A percentile compares a stretch with the other conserved stretches of the same genome.
phyloP scores from a whole-genome alignment of 2,888 invertebrate species.

The Campaea margaritaria region DNA sequence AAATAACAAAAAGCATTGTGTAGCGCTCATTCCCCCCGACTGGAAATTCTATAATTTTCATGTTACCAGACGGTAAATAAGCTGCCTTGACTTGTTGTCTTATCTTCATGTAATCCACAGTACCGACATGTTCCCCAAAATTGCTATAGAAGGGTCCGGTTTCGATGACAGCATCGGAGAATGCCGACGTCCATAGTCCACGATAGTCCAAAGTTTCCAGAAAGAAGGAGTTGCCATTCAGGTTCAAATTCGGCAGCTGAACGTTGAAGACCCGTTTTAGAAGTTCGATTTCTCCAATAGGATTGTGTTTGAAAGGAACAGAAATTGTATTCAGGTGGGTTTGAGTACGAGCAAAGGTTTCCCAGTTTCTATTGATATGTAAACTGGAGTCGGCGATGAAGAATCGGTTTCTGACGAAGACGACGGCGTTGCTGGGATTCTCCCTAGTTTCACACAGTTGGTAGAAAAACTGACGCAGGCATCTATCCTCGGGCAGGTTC shows the following conservation, averaged over 20 bases:
- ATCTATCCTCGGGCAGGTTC: slow-evolving; percentile 41
- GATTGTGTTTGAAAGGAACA: slow-evolving; percentile 38
- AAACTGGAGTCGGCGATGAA: slow-evolving; percentile 43
- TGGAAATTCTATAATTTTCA: slow-evolving; percentile 42
- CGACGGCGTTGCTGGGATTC: slow-evolving; percentile 28
- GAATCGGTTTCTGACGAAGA: slow-evolving; percentile 36
- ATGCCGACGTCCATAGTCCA: slow-evolving; percentile 47
- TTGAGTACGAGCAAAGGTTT: slow-evolving; percentile 33
- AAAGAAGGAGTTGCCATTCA: slow-evolving; percentile 46
- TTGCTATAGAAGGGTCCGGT: slow-evolving; percentile 42
- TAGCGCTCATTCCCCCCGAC: slow-evolving; percentile 40
- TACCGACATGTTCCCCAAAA: slow-evolving; percentile 38
- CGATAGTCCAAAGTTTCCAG: slow-evolving; percentile 45
- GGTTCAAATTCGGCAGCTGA: slow-evolving; percentile 27
- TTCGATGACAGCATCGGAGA: slow-evolving; percentile 37
- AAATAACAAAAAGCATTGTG: slow-evolving; percentile 37
- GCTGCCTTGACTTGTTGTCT: slow-evolving; percentile 36
- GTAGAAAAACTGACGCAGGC: slow-evolving; percentile 42
- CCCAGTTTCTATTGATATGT: slow-evolving; percentile 41
- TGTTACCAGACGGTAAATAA: slow-evolving; percentile 12
- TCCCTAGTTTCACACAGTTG: slow-evolving; percentile 31
- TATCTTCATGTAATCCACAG: slow-evolving; percentile 45
- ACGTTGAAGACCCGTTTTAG: slow-evolving; percentile 30
- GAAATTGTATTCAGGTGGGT: slow-evolving; percentile 30
- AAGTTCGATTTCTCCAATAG: slow-evolving; percentile 20